These are phyloP conservation scores for Hydrotaea diabolus DNA, from an alignment of 2,888 invertebrate genomes.

Conservation along the genomic window DNA sequence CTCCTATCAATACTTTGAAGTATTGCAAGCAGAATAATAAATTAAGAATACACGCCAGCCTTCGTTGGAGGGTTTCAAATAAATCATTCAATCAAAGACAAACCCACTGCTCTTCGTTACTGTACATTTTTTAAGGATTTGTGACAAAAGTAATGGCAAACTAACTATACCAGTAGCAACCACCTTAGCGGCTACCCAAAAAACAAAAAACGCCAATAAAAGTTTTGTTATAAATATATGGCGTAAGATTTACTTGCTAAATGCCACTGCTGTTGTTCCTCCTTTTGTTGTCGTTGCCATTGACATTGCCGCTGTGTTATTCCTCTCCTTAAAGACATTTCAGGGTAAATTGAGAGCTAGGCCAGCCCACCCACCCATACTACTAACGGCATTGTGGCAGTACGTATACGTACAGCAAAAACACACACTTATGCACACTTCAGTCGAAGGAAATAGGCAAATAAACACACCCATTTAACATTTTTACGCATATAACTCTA, in stretches of 20 bases:
- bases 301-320: background rate
- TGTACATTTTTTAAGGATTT: no score
- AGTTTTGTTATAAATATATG: background rate
- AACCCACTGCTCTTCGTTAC: no score
- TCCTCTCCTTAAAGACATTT: background rate
- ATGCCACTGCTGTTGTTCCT: background rate
- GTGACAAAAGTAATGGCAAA: no score
- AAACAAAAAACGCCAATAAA: background rate
- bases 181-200: background rate
- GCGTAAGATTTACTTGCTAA: background rate
- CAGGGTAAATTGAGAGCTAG: background rate
- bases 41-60: no score
- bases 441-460: conserved; percentile 38
- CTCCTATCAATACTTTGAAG: no score
- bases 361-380: background rate
- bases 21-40: no score
- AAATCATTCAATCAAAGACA: no score
- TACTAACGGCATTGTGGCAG: background rate
- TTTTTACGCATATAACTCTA: conserved; percentile 23
- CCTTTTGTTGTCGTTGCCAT: background rate
- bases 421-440: conserved; percentile 12
- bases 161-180: background rate
- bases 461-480: conserved; percentile 45
- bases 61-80: no score
- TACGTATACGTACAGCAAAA: no score